Conservation (phyloP, 2,888 invertebrate genomes). For the Acleris laterana region DNA sequence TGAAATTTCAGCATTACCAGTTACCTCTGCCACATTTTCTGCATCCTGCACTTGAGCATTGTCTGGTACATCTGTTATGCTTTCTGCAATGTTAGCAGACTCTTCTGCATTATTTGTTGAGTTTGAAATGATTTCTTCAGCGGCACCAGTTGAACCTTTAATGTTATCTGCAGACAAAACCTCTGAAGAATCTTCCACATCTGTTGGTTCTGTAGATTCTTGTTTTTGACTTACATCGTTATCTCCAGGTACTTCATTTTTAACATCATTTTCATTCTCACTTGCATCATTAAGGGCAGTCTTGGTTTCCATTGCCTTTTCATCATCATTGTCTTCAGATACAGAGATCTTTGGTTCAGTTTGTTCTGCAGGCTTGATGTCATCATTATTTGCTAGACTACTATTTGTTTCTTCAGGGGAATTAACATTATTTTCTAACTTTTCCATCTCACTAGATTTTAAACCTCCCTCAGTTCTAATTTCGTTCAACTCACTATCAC, state of each 20-base stretch:
- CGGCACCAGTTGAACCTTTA: slow-evolving; percentile 5
- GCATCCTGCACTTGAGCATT: background rate
- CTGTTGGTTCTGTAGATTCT: background rate
- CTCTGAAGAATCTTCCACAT: background rate
- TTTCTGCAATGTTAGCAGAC: no score
- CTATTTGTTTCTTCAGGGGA: slow-evolving; percentile 27
- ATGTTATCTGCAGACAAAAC: slow-evolving; percentile 16
- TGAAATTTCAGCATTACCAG: background rate
- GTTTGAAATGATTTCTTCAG: no score
- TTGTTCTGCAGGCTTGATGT: slow-evolving; percentile 35
- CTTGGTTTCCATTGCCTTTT: slow-evolving; percentile 19
- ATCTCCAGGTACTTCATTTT: slow-evolving; percentile 19
- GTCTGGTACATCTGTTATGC: no score
- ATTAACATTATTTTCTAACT: slow-evolving; percentile 23
- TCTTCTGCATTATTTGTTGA: no score
- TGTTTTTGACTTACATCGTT: slow-evolving; percentile 10
- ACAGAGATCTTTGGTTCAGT: slow-evolving; percentile 6
- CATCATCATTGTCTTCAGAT: slow-evolving; percentile 36
- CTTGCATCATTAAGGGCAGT: slow-evolving; percentile 17
- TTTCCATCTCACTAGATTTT: slow-evolving; percentile 12
- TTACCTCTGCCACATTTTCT: background rate
- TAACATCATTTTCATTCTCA: slow-evolving; percentile 24
- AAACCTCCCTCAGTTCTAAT: slow-evolving; percentile 22
- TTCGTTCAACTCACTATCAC: slow-evolving; percentile 25
- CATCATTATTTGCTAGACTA: slow-evolving; percentile 37